A percentile compares a stretch with the other conserved stretches of the same genome.
Evolutionary conservation across 2,888 invertebrate species (phyloP).

Genomic region (Polydrusus tereticollis): DNA sequence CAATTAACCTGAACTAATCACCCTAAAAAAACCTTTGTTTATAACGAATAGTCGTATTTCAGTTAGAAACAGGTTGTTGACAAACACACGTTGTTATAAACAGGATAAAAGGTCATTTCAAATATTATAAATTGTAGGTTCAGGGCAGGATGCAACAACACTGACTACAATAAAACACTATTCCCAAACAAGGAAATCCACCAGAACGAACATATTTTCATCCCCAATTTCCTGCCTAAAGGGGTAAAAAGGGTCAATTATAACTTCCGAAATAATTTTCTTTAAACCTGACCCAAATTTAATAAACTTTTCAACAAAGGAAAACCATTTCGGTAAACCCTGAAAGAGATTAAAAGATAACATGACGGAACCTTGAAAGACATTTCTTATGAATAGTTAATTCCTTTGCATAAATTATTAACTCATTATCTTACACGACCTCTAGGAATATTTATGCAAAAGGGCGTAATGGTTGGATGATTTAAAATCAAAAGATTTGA

Average conservation of each 20-base stretch:
- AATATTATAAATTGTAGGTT: too few relatives aligned
- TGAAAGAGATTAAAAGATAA: constrained; percentile 41
- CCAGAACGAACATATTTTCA: neutral
- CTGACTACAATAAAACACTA: too few relatives aligned
- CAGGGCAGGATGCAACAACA: too few relatives aligned
- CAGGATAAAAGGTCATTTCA: too few relatives aligned
- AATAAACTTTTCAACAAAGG: constrained; percentile 33
- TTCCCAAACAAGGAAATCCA: too few relatives aligned
- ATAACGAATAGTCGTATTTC: too few relatives aligned
- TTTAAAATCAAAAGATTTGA: too few relatives aligned
- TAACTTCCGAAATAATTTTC: constrained; percentile 13
- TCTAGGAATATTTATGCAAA: neutral
- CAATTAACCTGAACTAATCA: too few relatives aligned
- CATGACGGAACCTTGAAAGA: constrained; percentile 38
- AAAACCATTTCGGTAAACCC: constrained; percentile 7
- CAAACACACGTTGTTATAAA: too few relatives aligned
- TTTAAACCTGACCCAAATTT: constrained; percentile 28
- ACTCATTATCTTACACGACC: neutral
- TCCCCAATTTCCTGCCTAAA: neutral
- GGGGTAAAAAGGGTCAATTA: constrained; percentile 5
- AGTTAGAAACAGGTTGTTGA: too few relatives aligned
- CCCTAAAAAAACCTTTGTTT: too few relatives aligned
- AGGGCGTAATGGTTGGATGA: neutral
- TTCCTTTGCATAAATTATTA: constrained; percentile 57
- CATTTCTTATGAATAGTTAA: constrained; percentile 47